These are phyloP conservation scores for Trichopria drosophilae DNA, from an alignment of 2,888 invertebrate genomes.

Conservation along the genomic window DNA sequence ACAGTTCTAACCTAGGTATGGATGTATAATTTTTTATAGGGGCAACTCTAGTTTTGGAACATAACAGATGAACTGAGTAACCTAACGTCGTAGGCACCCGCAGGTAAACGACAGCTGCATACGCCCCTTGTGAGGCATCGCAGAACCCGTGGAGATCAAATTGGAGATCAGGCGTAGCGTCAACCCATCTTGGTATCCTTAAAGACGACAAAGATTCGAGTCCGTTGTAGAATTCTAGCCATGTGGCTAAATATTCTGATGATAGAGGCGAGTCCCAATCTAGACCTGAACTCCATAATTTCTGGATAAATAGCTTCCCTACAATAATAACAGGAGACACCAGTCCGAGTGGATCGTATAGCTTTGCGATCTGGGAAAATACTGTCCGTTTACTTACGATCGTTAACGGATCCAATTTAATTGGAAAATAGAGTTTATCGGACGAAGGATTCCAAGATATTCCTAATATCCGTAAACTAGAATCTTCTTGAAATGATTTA, in stretches of 20 bases:
- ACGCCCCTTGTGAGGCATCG: constrained; percentile 20
- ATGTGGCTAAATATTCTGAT: not conserved
- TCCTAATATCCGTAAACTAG: no score
- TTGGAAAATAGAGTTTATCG: not conserved
- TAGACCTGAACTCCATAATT: constrained; percentile 5
- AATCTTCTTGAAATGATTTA: no score
- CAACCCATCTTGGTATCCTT: constrained; percentile 14
- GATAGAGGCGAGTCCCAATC: constrained; percentile 11
- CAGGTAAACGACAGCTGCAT: constrained; percentile 16
- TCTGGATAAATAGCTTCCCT: constrained; percentile 12
- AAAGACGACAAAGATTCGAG: not conserved
- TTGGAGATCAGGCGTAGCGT: not conserved
- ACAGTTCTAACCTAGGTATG: constrained; percentile 22
- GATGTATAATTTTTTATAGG: constrained; percentile 21
- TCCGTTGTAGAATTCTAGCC: not conserved
- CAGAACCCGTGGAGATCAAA: constrained; percentile 22
- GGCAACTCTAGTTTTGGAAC: constrained; percentile 23
- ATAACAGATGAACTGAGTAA: not conserved
- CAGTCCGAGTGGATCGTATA: constrained; percentile 14
- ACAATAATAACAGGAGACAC: constrained; percentile 9
- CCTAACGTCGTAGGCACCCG: not conserved
- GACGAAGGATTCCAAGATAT: not conserved
- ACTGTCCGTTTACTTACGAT: constrained; percentile 8
- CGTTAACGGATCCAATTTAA: not conserved
- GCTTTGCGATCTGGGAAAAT: no score